Evolutionary conservation across 2,888 invertebrate species (phyloP).

Genomic region (Lepas anatifera): DNA sequence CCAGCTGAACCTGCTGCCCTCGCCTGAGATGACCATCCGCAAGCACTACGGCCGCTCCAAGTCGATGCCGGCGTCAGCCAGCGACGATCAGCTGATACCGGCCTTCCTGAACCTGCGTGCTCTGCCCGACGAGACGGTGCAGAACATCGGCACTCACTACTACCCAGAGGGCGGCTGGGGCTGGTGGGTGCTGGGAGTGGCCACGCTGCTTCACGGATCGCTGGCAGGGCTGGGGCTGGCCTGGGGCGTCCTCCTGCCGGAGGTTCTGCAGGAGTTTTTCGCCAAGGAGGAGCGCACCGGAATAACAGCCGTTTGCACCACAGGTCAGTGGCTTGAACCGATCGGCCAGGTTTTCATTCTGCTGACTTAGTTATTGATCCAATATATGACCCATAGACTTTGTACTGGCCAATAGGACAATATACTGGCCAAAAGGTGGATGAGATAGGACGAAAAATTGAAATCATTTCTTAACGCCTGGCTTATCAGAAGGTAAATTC

Average conservation of each 20-base stretch:
- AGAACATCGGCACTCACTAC: constrained; percentile 19
- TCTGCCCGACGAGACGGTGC: not conserved
- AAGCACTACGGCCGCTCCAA: constrained; percentile 7
- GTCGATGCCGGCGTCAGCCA: not conserved
- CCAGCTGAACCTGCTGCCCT: not conserved
- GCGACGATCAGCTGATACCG: not conserved
- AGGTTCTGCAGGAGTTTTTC: not conserved
- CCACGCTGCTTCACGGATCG: constrained; percentile 18
- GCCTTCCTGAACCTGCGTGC: not conserved
- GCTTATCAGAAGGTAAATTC: no score
- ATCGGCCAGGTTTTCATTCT: no score
- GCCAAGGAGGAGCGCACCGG: not conserved
- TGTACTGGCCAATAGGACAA: no score
- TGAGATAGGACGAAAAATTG: no score
- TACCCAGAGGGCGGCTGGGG: constrained; percentile 26
- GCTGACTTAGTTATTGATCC: no score
- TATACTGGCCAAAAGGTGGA: no score
- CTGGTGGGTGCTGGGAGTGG: constrained; percentile 23
- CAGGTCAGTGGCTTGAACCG: no score
- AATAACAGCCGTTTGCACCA: not conserved
- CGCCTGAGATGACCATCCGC: not conserved
- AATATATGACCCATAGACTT: no score
- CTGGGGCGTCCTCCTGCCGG: constrained; percentile 12
- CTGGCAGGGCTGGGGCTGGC: constrained; percentile 22
- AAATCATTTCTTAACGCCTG: no score